A percentile compares a stretch with the other conserved stretches of the same genome.
These are phyloP conservation scores for Strigops habroptila DNA, from an alignment of 2,113 vertebrate genomes.

Conservation along the genomic window DNA sequence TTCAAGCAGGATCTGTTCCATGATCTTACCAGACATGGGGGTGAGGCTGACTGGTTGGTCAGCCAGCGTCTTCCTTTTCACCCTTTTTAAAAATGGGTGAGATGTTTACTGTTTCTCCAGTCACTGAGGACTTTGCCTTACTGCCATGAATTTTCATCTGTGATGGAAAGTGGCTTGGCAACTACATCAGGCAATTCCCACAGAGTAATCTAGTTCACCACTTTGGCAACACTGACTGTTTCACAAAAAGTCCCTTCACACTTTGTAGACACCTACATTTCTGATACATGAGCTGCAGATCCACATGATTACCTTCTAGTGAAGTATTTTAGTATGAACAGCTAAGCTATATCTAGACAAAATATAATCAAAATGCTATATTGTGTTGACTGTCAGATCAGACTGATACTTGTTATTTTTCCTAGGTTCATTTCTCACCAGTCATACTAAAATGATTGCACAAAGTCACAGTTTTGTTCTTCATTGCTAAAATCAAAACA, in stretches of 20 bases:
- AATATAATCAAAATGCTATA: not conserved
- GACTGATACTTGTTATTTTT: not conserved
- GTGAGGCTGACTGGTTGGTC: not conserved
- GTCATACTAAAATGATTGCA: not conserved
- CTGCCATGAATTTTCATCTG: not conserved
- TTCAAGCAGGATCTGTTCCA: not conserved
- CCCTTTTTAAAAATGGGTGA: not conserved
- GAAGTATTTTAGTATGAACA: not conserved
- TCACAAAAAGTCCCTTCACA: not conserved
- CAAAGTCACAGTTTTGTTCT: not conserved
- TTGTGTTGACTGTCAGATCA: not conserved
- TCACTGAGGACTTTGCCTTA: not conserved
- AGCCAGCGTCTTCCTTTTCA: not conserved
- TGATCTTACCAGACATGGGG: not conserved
- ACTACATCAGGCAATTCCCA: not conserved
- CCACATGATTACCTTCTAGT: not conserved
- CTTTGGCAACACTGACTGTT: not conserved
- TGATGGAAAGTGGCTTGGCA: not conserved
- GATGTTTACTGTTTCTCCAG: not conserved
- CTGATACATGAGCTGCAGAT: not conserved
- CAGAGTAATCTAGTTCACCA: not conserved
- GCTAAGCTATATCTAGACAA: not conserved
- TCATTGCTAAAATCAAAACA: not conserved
- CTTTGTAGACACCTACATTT: not conserved
- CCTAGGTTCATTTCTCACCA: not conserved